Conservation (phyloP, 2,888 invertebrate genomes). For the Rotaria sp. region DNA sequence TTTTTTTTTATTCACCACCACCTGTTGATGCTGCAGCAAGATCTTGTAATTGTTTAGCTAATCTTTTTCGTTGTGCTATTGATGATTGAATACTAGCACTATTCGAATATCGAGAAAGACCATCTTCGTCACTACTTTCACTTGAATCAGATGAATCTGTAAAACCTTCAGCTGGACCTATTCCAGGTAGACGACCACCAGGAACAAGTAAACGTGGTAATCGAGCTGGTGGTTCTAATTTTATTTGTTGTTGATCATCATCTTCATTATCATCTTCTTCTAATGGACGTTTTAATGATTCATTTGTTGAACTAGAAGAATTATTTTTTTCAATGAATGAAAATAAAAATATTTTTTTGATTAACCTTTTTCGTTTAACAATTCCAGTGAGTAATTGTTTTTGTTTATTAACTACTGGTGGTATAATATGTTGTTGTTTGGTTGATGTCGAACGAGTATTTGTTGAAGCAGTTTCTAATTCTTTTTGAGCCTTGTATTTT, state of each 20-base stretch:
- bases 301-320: slow-evolving; percentile 22
- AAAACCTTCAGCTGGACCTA: slow-evolving; percentile 32
- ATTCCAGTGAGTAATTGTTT: neutral
- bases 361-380: neutral
- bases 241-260: neutral
- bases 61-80: neutral
- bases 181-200: slow-evolving; percentile 30
- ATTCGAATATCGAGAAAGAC: neutral
- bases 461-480: slow-evolving; percentile 5
- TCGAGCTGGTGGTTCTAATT: neutral
- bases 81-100: neutral
- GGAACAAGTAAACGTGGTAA: neutral
- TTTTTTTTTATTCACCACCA: neutral
- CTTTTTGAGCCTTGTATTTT: slow-evolving; percentile 12
- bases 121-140: slow-evolving; percentile 18
- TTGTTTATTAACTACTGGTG: slow-evolving; percentile 33
- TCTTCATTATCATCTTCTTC: neutral
- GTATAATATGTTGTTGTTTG: slow-evolving; percentile 15
- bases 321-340: neutral
- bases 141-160: slow-evolving; percentile 34
- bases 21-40: neutral
- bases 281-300: slow-evolving; percentile 27
- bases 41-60: neutral
- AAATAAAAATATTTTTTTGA: neutral
- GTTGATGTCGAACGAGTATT: neutral